phyloP scores from a whole-genome alignment of 2,888 invertebrate genomes.

The Sceliomorpha sp. region DNA sequence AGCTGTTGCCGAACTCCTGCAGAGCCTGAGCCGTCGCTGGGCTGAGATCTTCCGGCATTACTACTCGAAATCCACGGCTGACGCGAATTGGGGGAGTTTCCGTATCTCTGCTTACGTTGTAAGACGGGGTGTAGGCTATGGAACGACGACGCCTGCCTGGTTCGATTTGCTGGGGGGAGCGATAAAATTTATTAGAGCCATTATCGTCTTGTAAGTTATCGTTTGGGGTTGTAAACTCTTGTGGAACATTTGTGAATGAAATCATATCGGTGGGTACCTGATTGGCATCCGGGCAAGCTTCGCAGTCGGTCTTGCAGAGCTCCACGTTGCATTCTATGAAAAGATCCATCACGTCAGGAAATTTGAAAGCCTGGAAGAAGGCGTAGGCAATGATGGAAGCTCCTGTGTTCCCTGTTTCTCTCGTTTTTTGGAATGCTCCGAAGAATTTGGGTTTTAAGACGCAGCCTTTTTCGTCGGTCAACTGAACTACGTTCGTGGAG shows the following conservation, averaged over 20 bases:
- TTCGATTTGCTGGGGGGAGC: conserved; percentile 81
- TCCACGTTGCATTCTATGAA: conserved; percentile 91
- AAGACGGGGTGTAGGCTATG: conserved; percentile 55
- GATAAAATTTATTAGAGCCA: too few species aligned
- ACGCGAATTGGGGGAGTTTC: conserved; percentile 82
- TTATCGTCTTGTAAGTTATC: too few species aligned
- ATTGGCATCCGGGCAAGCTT: conserved; percentile 85
- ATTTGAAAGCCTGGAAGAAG: conserved; percentile 90
- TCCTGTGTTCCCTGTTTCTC: conserved; percentile 87
- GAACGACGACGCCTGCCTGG: conserved; percentile 80
- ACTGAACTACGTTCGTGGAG: conserved; percentile 84
- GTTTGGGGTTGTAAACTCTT: too few species aligned
- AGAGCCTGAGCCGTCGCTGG: conserved; percentile 66
- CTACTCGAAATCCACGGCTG: conserved; percentile 85
- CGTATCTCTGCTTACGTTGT: conserved; percentile 52
- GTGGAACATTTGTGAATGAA: too few species aligned
- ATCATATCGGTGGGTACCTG: too few species aligned
- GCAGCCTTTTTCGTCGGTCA: conserved; percentile 89
- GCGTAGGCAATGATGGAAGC: conserved; percentile 89
- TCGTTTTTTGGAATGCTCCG: conserved; percentile 90
- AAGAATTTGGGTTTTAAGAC: conserved; percentile 89
- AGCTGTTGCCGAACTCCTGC: conserved; percentile 61
- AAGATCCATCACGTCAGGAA: conserved; percentile 91
- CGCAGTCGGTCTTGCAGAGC: conserved; percentile 89
- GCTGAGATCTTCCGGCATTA: conserved; percentile 86